These are phyloP conservation scores for Aphaenogaster ashmeadi DNA, from an alignment of 1,140 invertebrate genomes.

Conservation along the genomic window DNA sequence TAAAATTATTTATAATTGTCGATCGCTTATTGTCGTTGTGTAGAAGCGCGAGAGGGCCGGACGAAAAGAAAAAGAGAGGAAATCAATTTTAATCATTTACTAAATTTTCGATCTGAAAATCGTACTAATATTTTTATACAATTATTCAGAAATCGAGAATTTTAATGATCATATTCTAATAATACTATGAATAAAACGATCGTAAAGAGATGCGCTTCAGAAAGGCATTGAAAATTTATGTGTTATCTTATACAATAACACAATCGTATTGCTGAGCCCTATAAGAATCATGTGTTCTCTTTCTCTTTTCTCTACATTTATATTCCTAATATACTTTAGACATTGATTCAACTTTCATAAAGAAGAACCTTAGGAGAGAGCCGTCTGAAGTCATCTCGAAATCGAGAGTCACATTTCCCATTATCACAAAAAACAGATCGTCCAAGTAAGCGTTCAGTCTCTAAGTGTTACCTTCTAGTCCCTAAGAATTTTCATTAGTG, in stretches of 20 bases:
- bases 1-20: slow-evolving; percentile 80
- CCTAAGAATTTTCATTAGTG: slow-evolving; percentile 10
- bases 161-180: background rate
- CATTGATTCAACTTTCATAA: slow-evolving; percentile 6
- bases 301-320: slow-evolving; percentile 21
- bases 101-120: slow-evolving; percentile 9
- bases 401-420: slow-evolving; percentile 20
- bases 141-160: background rate
- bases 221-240: slow-evolving; percentile 21
- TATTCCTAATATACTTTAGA: slow-evolving; percentile 19
- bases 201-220: background rate
- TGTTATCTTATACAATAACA: background rate
- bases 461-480: slow-evolving; percentile 32
- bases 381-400: slow-evolving; percentile 18
- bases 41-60: slow-evolving; percentile 46
- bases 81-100: background rate
- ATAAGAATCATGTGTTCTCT: slow-evolving; percentile 3
- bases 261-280: background rate
- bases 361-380: slow-evolving; percentile 14
- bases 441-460: slow-evolving; percentile 29
- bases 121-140: background rate
- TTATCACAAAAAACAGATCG: slow-evolving; percentile 52
- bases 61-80: slow-evolving; percentile 22
- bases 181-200: background rate
- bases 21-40: slow-evolving; percentile 78